Percentiles rank a stretch among this genome's conserved stretches.
phyloP scores from a whole-genome alignment of 1,140 invertebrate genomes.

The Zelostemma sp. region DNA sequence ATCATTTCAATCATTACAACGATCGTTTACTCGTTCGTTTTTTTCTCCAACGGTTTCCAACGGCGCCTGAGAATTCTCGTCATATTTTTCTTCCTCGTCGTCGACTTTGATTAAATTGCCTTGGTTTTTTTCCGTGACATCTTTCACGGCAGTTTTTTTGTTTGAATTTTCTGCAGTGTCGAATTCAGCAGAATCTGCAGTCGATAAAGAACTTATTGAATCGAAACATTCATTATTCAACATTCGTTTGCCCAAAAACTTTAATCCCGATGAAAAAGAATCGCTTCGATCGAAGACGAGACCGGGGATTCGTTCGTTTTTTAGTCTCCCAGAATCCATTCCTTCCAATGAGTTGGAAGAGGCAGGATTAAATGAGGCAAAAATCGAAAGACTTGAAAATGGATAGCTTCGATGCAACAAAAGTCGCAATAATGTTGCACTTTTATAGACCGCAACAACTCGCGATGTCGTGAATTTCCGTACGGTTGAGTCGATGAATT shows the following conservation, averaged over 20 bases:
- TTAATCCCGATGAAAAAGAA: conserved; percentile 2
- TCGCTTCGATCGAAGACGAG: no score
- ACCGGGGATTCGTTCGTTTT: no score
- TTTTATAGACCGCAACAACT: conserved; percentile 12
- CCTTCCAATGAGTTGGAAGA: no score
- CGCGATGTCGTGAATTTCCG: conserved; percentile 13
- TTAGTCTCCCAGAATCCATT: no score
- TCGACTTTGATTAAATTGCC: background rate
- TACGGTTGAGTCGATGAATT: conserved; percentile 26
- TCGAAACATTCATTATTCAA: conserved; percentile 1
- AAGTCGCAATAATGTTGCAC: conserved; percentile 21
- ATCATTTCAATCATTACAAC: no score
- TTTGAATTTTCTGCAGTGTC: background rate
- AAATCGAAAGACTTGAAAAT: no score
- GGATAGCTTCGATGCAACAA: conserved; percentile 10
- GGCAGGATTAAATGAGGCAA: no score
- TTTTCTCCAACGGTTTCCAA: conserved; percentile 7
- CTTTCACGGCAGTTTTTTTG: background rate
- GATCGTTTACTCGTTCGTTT: no score
- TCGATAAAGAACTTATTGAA: conserved; percentile 26
- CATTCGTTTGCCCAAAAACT: background rate
- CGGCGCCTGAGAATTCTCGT: background rate
- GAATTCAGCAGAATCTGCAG: conserved; percentile 16
- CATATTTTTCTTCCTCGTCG: no score
- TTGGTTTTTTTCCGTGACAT: background rate